These are phyloP conservation scores for Oegoconia quadripuncta DNA, from an alignment of 2,888 invertebrate genomes.

Conservation along the genomic window DNA sequence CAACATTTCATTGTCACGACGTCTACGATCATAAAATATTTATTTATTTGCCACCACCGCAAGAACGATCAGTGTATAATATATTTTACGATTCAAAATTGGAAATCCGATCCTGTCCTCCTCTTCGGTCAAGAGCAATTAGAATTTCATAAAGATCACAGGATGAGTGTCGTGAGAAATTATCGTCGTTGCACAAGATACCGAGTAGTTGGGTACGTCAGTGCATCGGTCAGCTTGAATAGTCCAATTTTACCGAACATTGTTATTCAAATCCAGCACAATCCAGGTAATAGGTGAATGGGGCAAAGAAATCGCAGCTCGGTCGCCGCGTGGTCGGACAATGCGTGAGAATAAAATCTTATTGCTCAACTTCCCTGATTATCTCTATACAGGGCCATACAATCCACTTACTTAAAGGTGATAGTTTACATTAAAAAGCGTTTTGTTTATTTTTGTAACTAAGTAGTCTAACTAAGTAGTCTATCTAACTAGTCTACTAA, in stretches of 20 bases:
- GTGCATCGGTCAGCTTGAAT: slow-evolving; percentile 31
- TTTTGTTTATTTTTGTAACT: background rate
- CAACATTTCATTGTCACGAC: slow-evolving; percentile 5
- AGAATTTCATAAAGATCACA: slow-evolving; percentile 36
- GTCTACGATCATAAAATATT: background rate
- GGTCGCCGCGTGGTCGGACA: slow-evolving; percentile 9
- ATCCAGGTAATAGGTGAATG: slow-evolving; percentile 33
- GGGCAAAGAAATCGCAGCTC: slow-evolving; percentile 36
- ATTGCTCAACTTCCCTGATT: slow-evolving; percentile 15
- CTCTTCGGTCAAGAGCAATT: slow-evolving; percentile 28
- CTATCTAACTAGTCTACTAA: too few species aligned
- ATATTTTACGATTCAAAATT: background rate
- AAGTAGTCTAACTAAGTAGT: too few species aligned
- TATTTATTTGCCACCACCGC: background rate
- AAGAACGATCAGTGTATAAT: too few species aligned
- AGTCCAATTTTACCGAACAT: slow-evolving; percentile 36
- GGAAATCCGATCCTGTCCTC: slow-evolving; percentile 15
- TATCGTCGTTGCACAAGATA: slow-evolving; percentile 38
- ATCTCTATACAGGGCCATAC: slow-evolving; percentile 1
- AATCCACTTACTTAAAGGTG: too few species aligned
- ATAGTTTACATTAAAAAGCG: background rate
- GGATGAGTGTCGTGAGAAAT: slow-evolving; percentile 46
- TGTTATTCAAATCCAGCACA: slow-evolving; percentile 16
- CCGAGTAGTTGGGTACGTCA: slow-evolving; percentile 42
- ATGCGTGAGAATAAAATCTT: slow-evolving; percentile 21